Evolutionary conservation across 2,797 vertebrate species (phyloP).

Genomic region (Scleropages formosus): DNA sequence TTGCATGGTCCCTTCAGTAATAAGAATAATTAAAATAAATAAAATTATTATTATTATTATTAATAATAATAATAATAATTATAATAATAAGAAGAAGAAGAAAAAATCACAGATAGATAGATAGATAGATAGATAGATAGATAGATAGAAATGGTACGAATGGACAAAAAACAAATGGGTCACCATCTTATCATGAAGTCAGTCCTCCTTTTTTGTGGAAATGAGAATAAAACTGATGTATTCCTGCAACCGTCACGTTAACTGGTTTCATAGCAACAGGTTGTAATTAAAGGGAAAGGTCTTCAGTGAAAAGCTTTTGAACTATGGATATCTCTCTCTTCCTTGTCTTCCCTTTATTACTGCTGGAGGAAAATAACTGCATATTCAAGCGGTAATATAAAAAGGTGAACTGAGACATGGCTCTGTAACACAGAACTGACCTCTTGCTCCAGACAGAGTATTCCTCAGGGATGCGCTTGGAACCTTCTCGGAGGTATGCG

Average conservation of each 20-base stretch:
- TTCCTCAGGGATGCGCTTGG: conserved; percentile 36
- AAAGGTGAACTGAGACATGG: conserved; percentile 14
- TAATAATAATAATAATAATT: no score
- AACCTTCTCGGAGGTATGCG: conserved; percentile 54
- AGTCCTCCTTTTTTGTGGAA: no score
- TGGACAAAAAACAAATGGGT: no score
- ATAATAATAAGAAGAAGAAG: no score
- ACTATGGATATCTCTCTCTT: conserved; percentile 18
- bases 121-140: background rate
- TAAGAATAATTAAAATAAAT: no score
- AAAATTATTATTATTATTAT: no score
- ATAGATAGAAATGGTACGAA: no score
- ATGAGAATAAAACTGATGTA: no score
- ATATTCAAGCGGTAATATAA: conserved; percentile 29
- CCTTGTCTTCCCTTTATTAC: conserved; percentile 31
- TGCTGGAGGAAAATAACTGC: conserved; percentile 37
- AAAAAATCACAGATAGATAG: background rate
- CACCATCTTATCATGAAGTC: no score
- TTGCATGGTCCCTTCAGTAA: no score
- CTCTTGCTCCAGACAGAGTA: conserved; percentile 28
- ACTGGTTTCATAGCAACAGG: conserved; percentile 39
- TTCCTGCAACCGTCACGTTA: conserved; percentile 11
- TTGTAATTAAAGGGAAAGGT: conserved; percentile 32
- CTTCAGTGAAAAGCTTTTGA: conserved; percentile 17
- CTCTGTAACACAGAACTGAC: conserved; percentile 39